Conservation (phyloP, 92 coral and sea anemone species). For the Epizoanthus illoricatus region DNA sequence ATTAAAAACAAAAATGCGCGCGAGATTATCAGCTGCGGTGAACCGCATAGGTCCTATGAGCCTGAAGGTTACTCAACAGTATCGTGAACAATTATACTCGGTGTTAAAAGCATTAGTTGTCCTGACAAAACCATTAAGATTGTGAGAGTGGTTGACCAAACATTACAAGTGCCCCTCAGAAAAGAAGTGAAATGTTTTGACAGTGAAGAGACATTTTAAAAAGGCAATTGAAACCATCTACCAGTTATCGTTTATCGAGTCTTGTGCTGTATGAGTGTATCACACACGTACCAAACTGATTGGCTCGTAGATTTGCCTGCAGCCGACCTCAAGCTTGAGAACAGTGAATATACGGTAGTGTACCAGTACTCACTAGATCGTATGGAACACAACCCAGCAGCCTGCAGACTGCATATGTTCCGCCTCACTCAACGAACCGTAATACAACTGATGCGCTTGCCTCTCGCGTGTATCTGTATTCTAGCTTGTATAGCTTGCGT, state of each 20-base stretch:
- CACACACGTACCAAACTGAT: not conserved
- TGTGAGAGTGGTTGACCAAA: not conserved
- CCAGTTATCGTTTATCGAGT: not conserved
- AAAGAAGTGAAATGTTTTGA: not conserved
- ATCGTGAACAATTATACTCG: not conserved
- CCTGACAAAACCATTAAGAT: not conserved
- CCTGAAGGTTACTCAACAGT: too few relatives aligned
- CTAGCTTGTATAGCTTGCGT: conserved; percentile 7
- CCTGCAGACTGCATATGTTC: not conserved
- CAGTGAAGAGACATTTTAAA: too few relatives aligned
- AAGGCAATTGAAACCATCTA: not conserved
- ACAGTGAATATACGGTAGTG: not conserved
- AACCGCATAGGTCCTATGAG: not conserved
- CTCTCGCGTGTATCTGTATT: not conserved
- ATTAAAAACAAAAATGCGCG: not conserved
- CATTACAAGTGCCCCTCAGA: not conserved
- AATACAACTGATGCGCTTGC: not conserved
- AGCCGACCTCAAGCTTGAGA: not conserved
- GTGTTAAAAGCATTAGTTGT: conserved; percentile 8
- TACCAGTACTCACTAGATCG: not conserved
- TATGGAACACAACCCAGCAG: not conserved
- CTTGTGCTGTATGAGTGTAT: not conserved
- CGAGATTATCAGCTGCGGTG: not conserved
- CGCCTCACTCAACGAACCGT: not conserved
- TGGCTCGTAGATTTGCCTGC: conserved; percentile 7